phyloP scores from a whole-genome alignment of 2,888 invertebrate genomes.

The Sminthurinus aureus region DNA sequence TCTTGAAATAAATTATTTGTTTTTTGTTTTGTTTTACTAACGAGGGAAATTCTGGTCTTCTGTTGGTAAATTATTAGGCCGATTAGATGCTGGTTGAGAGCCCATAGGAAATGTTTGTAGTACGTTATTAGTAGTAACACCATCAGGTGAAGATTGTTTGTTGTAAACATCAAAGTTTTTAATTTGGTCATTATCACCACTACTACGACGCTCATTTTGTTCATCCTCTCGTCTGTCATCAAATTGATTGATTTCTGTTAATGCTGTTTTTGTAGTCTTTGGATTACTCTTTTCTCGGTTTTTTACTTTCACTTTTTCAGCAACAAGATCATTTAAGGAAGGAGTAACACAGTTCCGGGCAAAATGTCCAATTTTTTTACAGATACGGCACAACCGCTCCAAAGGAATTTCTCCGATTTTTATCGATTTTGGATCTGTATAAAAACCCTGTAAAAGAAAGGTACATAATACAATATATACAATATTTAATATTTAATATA shows the following conservation, averaged over 20 bases:
- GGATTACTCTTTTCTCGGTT: neutral
- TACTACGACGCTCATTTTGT: neutral
- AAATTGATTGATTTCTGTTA: neutral
- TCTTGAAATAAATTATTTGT: neutral
- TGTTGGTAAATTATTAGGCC: neutral
- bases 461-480: neutral
- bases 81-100: neutral
- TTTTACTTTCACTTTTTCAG: neutral
- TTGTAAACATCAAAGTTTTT: neutral
- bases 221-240: neutral
- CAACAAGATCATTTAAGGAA: slow-evolving; percentile 9
- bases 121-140: neutral
- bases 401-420: slow-evolving; percentile 65
- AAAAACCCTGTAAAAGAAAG: slow-evolving; percentile 55
- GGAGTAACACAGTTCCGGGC: slow-evolving; percentile 63
- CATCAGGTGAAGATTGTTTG: neutral
- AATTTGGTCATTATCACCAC: too few species aligned
- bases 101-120: neutral
- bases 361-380: slow-evolving; percentile 68
- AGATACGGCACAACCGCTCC: slow-evolving; percentile 67
- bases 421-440: slow-evolving; percentile 62
- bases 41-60: slow-evolving; percentile 22
- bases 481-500: neutral
- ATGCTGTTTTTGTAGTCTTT: neutral
- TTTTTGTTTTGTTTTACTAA: too few species aligned